Evolutionary conservation across 2,888 invertebrate genomes (phyloP), one percentile per base, ranked within the genome.

Genomic region (Philereme transversata): DNA sequence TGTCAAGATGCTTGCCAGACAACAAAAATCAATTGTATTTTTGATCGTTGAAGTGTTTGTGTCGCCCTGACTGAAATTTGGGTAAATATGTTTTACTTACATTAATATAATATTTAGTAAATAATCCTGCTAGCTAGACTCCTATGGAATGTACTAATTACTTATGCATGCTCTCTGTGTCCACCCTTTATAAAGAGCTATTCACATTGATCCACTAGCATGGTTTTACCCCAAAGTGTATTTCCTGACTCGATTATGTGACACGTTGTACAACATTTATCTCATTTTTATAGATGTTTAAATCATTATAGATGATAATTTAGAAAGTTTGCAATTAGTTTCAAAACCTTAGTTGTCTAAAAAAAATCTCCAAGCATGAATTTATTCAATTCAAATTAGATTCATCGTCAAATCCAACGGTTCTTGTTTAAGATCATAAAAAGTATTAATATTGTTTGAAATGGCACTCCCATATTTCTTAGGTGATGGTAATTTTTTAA

Each of bases 1-100:
- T 92, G 92, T 92, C 92, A 92, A 91, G 92, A 92, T 92, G 91
- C 90, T 88, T 82, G 77, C 84, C 88, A 88, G 88, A 86, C 72
- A 79, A 68, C 73, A 73, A 83, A 81, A 78, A 77, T 82, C 78
- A 76, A 80, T 82, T 83, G 78, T 62, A 85, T 83, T 85, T 82
- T 85, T 83, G 80, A 84, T 81, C 83, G 76, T 81, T 82, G 83
- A 84, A 86, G 84, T 86, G 87, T 88, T 82, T 91, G 88, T 89
- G 88, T 88, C 87, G 84, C 89, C 90, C 89, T 89, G 87, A 90
- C 84, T 78, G 85, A 86, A 79, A 82, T 85, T 84, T 88, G 88
- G 91, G 91, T 92, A 92, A 92, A 88, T 92, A 92, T 92, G 79
- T 84, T 88, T 90, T 87, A 83, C 79, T 89, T 87, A 83, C 79